A percentile compares a stretch with the other conserved stretches of the same genome.
Conservation (phyloP, 1,140 invertebrate genomes). For the Thalassaphorura encarpata region DNA sequence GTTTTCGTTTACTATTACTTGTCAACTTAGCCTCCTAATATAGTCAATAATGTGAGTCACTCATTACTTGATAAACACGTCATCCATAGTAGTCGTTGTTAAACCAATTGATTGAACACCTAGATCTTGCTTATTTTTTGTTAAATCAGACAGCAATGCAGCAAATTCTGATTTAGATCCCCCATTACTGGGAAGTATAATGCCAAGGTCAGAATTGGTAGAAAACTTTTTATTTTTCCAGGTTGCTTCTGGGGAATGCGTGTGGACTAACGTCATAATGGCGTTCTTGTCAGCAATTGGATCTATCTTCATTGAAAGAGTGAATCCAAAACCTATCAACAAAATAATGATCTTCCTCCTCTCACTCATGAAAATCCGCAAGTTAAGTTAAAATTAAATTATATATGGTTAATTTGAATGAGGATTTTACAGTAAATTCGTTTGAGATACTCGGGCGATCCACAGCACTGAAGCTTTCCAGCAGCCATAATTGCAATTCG, state of each 20-base stretch:
- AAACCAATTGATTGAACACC: conserved; percentile 29
- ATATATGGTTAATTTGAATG: background rate
- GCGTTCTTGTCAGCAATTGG: conserved; percentile 62
- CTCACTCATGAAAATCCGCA: no score
- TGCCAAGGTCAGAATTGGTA: conserved; percentile 13
- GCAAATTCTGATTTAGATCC: conserved; percentile 20
- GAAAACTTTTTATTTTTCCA: conserved; percentile 11
- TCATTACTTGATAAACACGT: conserved; percentile 26
- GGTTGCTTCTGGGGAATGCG: conserved; percentile 15
- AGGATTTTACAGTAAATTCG: conserved; percentile 61
- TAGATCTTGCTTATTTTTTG: conserved; percentile 14
- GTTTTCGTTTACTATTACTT: background rate
- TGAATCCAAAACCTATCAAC: background rate
- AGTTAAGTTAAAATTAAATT: background rate
- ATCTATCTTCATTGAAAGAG: background rate
- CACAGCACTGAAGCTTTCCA: conserved; percentile 68
- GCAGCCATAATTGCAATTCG: conserved; percentile 66
- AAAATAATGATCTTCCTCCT: background rate
- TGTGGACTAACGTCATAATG: conserved; percentile 19
- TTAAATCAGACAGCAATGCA: conserved; percentile 23
- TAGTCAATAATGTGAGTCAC: background rate
- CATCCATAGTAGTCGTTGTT: conserved; percentile 31
- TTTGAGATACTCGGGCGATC: conserved; percentile 76
- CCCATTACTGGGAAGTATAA: conserved; percentile 18
- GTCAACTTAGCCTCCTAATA: background rate